Evolutionary conservation across 2,888 invertebrate species (phyloP), one percentile per base, ranked within the genome.

Genomic region (Bugulina stolonifera): DNA sequence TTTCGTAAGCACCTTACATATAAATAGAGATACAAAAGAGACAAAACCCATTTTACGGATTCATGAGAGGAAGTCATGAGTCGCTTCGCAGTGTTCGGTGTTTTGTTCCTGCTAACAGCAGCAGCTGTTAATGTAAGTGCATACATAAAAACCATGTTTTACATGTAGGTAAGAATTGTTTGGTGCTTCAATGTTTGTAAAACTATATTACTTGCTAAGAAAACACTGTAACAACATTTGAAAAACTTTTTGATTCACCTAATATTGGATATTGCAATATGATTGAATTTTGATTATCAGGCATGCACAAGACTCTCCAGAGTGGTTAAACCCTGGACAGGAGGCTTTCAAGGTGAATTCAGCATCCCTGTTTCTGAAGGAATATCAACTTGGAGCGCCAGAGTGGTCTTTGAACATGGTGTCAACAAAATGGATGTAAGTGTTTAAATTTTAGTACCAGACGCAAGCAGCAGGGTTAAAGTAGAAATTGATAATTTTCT

Each of bases 341-440:
- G 57, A 57, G 25, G 74, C 58, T 76, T 77, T 69, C 74, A 77
- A 35, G 77, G 77, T 34, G 71, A 75, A 25, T 74, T 77, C n/a
- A 73, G 69, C 23, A 74, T 77, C 29, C 73, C 74, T 1, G 71
- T 77, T 5, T 72, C 73, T 10, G 73, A 76, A 14, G 73, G 74
- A 10, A 69, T 75, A 1, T 73, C 74, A 23, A 77, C 77, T 0
- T 78, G 78, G 78, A 74, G 76, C 29, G 74, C 76, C 14, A 73
- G 75, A 1, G 55, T 78, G 0, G 74, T 70, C 14, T 78, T 78
- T 69, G 74, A 75, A 0, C 72, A 72, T 43, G 76, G 76, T 5
- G 74, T 77, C 1, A 73, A 72, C 0, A 74, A 74, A 23, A 54
- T 76, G 14, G 72, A 75, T 29, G 77, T 76, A 75, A 70, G 35